phyloP scores from a whole-genome alignment of 1,140 invertebrate species.

The Oryzaephilus surinamensis region DNA sequence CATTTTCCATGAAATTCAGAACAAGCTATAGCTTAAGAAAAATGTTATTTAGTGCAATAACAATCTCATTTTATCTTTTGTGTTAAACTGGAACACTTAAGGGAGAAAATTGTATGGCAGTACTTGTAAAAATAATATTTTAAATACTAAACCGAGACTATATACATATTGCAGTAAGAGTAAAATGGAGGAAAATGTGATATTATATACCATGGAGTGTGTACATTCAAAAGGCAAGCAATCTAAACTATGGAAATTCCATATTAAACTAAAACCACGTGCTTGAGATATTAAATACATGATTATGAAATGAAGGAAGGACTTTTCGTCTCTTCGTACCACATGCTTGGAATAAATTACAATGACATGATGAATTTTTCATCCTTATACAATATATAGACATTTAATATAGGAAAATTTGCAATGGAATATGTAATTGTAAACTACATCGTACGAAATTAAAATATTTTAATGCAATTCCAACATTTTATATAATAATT shows the following conservation, averaged over 20 bases:
- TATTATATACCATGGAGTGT: conserved; percentile 4
- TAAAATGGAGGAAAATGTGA: conserved; percentile 13
- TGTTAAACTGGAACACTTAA: background rate
- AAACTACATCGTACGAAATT: too few species aligned
- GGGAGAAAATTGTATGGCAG: too few species aligned
- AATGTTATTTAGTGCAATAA: too few species aligned
- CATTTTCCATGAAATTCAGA: background rate
- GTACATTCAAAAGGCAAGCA: too few species aligned
- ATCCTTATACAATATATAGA: too few species aligned
- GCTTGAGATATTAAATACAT: conserved; percentile 21
- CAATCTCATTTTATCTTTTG: background rate
- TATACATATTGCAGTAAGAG: too few species aligned
- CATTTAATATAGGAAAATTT: too few species aligned
- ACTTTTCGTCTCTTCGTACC: conserved; percentile 20
- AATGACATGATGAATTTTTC: too few species aligned
- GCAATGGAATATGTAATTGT: too few species aligned
- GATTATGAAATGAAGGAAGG: conserved; percentile 3
- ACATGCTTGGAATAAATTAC: conserved; percentile 1
- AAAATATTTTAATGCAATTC: too few species aligned
- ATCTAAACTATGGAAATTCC: conserved; percentile 16
- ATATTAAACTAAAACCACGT: conserved; percentile 21
- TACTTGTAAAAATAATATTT: background rate
- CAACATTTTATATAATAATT: too few species aligned
- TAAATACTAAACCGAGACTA: too few species aligned
- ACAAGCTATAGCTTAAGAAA: background rate